A percentile compares a stretch with the other conserved stretches of the same genome.
Conservation (phyloP, 2,888 invertebrate species). For the Cylloceria caligata region DNA sequence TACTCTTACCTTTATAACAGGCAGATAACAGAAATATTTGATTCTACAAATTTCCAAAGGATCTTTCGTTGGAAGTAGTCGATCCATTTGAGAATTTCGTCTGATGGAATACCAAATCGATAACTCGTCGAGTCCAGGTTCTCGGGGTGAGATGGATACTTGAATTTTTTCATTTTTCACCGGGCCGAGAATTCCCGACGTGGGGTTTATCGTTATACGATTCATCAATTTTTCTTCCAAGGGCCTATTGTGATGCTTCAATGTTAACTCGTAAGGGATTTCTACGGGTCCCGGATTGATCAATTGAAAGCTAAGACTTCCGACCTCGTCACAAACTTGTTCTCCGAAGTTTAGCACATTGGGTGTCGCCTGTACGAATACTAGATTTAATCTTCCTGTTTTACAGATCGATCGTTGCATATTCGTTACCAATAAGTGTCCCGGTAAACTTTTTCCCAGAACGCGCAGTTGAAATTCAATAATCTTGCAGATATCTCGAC, state of each 20-base stretch:
- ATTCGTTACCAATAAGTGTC: slow-evolving; percentile 66
- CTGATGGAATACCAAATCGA: slow-evolving; percentile 80
- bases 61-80: slow-evolving; percentile 63
- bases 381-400: slow-evolving; percentile 6
- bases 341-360: slow-evolving; percentile 79
- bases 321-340: slow-evolving; percentile 75
- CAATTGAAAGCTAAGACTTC: slow-evolving; percentile 79
- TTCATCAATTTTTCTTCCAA: slow-evolving; percentile 62
- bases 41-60: slow-evolving; percentile 74
- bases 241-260: slow-evolving; percentile 67
- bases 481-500: slow-evolving; percentile 3
- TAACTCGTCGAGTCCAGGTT: slow-evolving; percentile 79
- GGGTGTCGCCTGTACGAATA: slow-evolving; percentile 81
- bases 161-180: slow-evolving; percentile 76
- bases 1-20: slow-evolving; percentile 80
- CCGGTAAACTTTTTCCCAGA: slow-evolving; percentile 66
- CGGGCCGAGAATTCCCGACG: slow-evolving; percentile 75
- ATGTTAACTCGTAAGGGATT: slow-evolving; percentile 80
- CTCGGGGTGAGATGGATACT: slow-evolving; percentile 76
- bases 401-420: background rate
- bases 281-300: slow-evolving; percentile 83
- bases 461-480: slow-evolving; percentile 58
- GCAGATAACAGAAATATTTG: slow-evolving; percentile 79
- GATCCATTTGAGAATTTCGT: slow-evolving; percentile 70
- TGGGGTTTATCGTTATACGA: slow-evolving; percentile 73